Evolutionary conservation across 2,113 vertebrate species (phyloP).

Genomic region (Prochilodus magdalenae): DNA sequence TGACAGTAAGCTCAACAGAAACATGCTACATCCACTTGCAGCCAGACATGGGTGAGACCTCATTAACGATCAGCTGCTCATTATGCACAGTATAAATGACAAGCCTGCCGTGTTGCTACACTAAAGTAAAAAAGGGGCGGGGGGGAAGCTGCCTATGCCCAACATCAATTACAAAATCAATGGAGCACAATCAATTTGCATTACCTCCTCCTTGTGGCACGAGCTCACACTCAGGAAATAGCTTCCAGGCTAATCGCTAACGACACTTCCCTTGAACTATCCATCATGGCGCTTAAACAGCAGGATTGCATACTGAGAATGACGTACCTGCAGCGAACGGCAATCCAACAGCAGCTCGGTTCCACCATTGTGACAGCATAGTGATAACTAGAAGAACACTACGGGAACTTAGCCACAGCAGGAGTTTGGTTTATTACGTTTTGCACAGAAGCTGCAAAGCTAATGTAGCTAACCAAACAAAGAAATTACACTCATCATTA

Average conservation of each 20-base stretch:
- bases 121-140: not conserved
- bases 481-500: too few species aligned
- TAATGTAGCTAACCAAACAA: too few species aligned
- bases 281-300: constrained; percentile 27
- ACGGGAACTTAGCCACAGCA: too few species aligned
- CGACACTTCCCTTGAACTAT: constrained; percentile 39
- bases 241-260: constrained; percentile 40
- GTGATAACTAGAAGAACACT: too few species aligned
- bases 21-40: not conserved
- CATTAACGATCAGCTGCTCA: constrained; percentile 18
- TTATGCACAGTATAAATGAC: constrained; percentile 10
- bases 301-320: not conserved
- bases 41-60: constrained; percentile 8
- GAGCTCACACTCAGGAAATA: not conserved
- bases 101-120: constrained; percentile 29
- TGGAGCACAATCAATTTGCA: constrained; percentile 48
- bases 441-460: too few species aligned
- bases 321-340: not conserved
- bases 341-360: not conserved
- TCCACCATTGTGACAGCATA: too few species aligned
- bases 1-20: not conserved
- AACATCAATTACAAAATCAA: constrained; percentile 47
- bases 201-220: constrained; percentile 39
- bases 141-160: constrained; percentile 39
- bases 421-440: too few species aligned